Conservation (phyloP, 2,888 invertebrate species). For the Platycnemis pennipes region DNA sequence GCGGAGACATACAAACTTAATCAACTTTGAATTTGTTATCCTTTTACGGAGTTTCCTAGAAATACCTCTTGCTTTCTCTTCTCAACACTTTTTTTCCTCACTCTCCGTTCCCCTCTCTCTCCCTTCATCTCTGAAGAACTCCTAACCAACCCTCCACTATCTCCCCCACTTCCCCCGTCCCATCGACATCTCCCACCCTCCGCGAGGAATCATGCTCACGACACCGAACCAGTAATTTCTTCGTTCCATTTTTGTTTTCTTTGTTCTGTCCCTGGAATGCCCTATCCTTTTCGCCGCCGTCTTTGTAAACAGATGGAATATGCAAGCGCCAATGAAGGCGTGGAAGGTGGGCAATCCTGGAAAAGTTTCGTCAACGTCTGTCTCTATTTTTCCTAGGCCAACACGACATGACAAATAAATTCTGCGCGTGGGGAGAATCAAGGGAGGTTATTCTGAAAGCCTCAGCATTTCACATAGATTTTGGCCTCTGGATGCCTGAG, state of each 20-base stretch:
- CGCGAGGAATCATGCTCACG: neutral
- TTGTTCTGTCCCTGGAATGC: neutral
- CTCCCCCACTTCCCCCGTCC: neutral
- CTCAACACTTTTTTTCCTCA: neutral
- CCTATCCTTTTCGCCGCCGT: neutral
- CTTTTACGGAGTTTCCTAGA: constrained; percentile 55
- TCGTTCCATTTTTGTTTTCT: constrained; percentile 25
- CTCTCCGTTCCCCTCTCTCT: neutral
- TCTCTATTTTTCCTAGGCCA: neutral
- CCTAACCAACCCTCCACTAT: neutral
- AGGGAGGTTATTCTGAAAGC: neutral
- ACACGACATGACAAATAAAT: neutral
- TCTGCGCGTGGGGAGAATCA: neutral
- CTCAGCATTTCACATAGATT: neutral
- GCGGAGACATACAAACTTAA: constrained; percentile 40
- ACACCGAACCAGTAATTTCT: constrained; percentile 35
- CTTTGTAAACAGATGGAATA: constrained; percentile 23
- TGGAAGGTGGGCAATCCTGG: neutral
- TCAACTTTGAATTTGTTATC: constrained; percentile 61
- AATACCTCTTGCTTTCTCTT: neutral
- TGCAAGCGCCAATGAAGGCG: neutral
- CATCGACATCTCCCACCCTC: neutral
- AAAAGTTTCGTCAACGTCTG: constrained; percentile 13
- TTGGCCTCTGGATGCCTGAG: neutral
- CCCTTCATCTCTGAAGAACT: neutral